Conservation (phyloP, 1,140 invertebrate species). For the Zaprionus ornatus region DNA sequence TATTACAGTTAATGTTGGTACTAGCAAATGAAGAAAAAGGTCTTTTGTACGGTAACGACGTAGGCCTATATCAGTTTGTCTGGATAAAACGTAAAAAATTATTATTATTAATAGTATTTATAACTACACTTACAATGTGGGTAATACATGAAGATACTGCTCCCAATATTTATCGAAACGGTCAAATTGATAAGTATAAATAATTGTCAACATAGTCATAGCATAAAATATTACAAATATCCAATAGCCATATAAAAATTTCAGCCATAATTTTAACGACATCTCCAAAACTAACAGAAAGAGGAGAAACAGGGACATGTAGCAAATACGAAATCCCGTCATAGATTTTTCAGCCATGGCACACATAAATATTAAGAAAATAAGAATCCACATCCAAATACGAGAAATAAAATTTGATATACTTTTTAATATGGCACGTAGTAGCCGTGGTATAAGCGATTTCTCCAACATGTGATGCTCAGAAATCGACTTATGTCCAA, state of each 20-base stretch:
- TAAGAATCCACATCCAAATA: constrained; percentile 98
- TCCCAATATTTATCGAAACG: constrained; percentile 94
- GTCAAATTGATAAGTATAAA: constrained; percentile 99
- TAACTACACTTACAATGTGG: constrained; percentile 88
- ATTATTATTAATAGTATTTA: constrained; percentile 35
- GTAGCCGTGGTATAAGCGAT: constrained; percentile 83
- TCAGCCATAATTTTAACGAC: constrained; percentile 95
- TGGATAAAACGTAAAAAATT: constrained; percentile 72
- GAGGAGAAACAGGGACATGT: constrained; percentile 97
- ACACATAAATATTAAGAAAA: constrained; percentile 96
- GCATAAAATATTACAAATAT: constrained; percentile 98
- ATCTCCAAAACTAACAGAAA: constrained; percentile 97
- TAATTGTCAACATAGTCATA: constrained; percentile 95
- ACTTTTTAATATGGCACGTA: constrained; percentile 86
- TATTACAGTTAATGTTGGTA: constrained; percentile 96
- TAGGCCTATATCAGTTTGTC: constrained; percentile 96
- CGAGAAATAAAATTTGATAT: constrained; percentile 91
- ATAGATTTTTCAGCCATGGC: constrained; percentile 93
- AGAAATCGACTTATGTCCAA: constrained; percentile 86
- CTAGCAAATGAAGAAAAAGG: constrained; percentile 94
- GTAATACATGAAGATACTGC: constrained; percentile 89
- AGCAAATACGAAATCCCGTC: constrained; percentile 97
- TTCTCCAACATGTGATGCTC: constrained; percentile 84
- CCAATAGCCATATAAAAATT: constrained; percentile 97
- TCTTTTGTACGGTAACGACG: constrained; percentile 93